Evolutionary conservation across 2,888 invertebrate genomes (phyloP).

Genomic region (Drosophila aldrichi): DNA sequence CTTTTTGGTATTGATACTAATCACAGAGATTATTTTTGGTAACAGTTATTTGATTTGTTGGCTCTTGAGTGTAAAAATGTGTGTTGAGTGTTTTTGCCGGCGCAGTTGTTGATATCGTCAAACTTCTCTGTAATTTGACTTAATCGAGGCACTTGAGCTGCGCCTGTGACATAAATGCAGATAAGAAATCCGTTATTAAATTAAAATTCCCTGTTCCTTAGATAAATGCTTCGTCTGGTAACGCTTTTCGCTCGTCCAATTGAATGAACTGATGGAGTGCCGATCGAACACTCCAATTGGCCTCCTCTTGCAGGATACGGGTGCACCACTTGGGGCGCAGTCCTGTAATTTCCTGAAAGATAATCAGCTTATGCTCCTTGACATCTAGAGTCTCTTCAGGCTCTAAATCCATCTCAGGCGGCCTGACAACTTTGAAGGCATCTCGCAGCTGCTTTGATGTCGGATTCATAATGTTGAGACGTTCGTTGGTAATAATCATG

Average conservation of each 20-base stretch:
- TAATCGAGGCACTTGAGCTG: slow-evolving; percentile 5
- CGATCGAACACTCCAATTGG: slow-evolving; percentile 74
- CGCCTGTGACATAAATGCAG: slow-evolving; percentile 22
- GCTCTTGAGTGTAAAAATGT: slow-evolving; percentile 15
- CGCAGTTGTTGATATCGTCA: slow-evolving; percentile 13
- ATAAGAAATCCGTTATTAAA: neutral
- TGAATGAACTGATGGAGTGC: slow-evolving; percentile 70
- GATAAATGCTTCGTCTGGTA: slow-evolving; percentile 74
- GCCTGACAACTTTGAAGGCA: slow-evolving; percentile 69
- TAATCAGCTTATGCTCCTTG: slow-evolving; percentile 74
- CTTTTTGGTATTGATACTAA: neutral
- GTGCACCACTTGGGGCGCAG: slow-evolving; percentile 81
- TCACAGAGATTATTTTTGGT: slow-evolving; percentile 30
- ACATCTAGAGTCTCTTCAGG: slow-evolving; percentile 55
- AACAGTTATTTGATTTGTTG: neutral
- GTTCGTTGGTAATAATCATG: slow-evolving; percentile 80
- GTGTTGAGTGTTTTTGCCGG: neutral
- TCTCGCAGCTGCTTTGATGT: slow-evolving; percentile 51
- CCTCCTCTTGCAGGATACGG: slow-evolving; percentile 75
- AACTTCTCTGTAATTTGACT: slow-evolving; percentile 11
- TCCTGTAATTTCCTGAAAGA: slow-evolving; percentile 78
- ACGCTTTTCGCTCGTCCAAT: slow-evolving; percentile 57
- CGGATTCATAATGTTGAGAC: slow-evolving; percentile 75
- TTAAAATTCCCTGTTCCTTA: slow-evolving; percentile 20
- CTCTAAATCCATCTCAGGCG: neutral